These are phyloP conservation scores for Etheostoma spectabile DNA, from an alignment of 2,113 vertebrate genomes.

Conservation along the genomic window DNA sequence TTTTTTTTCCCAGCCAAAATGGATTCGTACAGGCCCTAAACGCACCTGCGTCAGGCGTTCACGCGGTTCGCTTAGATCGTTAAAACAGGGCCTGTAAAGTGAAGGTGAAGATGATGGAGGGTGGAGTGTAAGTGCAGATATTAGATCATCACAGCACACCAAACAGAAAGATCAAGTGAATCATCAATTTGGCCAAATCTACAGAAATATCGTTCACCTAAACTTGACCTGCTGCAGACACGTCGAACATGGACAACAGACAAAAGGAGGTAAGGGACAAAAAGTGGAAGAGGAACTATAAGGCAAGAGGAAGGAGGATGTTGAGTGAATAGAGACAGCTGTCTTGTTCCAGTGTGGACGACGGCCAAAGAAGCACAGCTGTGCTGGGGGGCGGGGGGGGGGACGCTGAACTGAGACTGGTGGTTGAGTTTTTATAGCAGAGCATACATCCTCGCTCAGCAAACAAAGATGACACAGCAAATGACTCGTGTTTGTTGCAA, in stretches of 20 bases:
- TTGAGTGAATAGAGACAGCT: slow-evolving; percentile 57
- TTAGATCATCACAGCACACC: neutral
- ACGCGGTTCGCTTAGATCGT: too few species aligned
- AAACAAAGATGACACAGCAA: slow-evolving; percentile 54
- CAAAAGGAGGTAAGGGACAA: slow-evolving; percentile 13
- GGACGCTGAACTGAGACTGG: neutral
- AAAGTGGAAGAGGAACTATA: slow-evolving; percentile 60
- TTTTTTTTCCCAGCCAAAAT: too few species aligned
- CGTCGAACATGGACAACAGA: slow-evolving; percentile 10
- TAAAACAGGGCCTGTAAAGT: neutral
- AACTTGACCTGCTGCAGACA: slow-evolving; percentile 1
- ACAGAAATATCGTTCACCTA: neutral
- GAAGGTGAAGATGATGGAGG: neutral
- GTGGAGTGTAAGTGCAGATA: neutral
- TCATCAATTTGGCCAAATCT: neutral
- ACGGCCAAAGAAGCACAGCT: slow-evolving; percentile 63
- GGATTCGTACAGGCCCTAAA: too few species aligned
- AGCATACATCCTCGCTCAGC: slow-evolving; percentile 54
- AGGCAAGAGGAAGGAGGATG: slow-evolving; percentile 56
- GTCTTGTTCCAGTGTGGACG: slow-evolving; percentile 47
- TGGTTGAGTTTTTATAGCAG: slow-evolving; percentile 36
- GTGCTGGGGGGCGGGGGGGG: slow-evolving; percentile 10
- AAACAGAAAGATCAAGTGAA: neutral
- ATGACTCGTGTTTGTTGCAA: slow-evolving; percentile 68
- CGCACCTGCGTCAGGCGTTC: too few species aligned